Percentiles rank a stretch among this genome's conserved stretches.
phyloP scores from a whole-genome alignment of 2,888 invertebrate genomes.

The Micoletzkya japonica region DNA sequence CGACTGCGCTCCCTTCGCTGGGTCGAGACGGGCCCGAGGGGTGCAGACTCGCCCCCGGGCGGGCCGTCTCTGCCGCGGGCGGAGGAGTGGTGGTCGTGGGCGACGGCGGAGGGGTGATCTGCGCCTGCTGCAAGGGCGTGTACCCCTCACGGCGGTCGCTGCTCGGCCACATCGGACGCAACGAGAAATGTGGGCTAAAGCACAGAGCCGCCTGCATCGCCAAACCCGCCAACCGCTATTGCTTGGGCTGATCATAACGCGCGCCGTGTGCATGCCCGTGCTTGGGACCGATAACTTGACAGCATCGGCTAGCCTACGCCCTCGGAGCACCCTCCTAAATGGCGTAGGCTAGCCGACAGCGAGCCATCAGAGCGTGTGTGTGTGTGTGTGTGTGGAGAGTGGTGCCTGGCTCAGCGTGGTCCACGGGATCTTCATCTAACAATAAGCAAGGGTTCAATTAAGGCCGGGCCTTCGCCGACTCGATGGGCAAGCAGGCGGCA shows the following conservation, averaged over 20 bases:
- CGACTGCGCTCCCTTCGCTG: too few relatives aligned
- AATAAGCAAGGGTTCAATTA: neutral
- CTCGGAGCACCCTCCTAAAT: neutral
- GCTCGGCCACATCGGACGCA: slow-evolving; percentile 59
- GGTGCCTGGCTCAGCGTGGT: slow-evolving; percentile 3
- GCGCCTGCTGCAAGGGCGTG: slow-evolving; percentile 47
- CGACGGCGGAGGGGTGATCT: too few relatives aligned
- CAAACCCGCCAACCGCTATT: too few relatives aligned
- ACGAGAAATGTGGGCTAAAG: slow-evolving; percentile 52
- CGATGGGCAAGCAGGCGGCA: neutral
- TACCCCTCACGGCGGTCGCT: slow-evolving; percentile 53
- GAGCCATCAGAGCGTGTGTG: too few relatives aligned
- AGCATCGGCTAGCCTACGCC: neutral
- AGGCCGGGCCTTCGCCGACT: slow-evolving; percentile 12
- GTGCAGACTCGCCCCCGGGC: neutral
- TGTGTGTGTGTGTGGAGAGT: neutral
- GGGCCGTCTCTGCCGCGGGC: too few relatives aligned
- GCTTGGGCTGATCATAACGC: too few relatives aligned
- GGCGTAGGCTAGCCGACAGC: too few relatives aligned
- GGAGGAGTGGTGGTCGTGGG: too few relatives aligned
- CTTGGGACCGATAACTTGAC: too few relatives aligned
- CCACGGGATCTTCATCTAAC: neutral
- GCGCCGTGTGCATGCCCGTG: neutral
- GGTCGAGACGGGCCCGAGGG: too few relatives aligned
- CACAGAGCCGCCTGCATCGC: slow-evolving; percentile 10